Conservation (phyloP, 2,113 vertebrate species). For the Theropithecus gelada region DNA sequence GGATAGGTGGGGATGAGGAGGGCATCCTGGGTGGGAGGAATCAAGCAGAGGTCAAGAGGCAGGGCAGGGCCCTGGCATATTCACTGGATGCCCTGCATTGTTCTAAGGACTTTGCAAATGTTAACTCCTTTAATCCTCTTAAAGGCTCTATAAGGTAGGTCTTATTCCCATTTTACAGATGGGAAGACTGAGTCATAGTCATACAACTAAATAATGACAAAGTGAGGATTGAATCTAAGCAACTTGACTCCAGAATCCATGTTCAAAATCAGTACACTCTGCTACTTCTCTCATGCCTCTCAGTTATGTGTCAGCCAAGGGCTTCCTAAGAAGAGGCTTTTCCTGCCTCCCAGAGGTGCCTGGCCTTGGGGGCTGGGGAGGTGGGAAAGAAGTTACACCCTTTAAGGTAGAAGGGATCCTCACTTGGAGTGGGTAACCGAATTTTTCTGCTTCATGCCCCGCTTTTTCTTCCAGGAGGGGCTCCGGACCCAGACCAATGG, state of each 20-base stretch:
- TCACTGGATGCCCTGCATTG: neutral
- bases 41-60: neutral
- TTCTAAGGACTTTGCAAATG: neutral
- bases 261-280: neutral
- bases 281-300: neutral
- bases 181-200: neutral
- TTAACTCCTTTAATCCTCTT: neutral
- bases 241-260: neutral
- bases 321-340: neutral
- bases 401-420: neutral
- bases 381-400: neutral
- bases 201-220: neutral
- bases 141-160: neutral
- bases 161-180: constrained; percentile 29
- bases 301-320: neutral
- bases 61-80: neutral
- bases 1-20: neutral
- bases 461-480: neutral
- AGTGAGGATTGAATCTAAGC: neutral
- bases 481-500: neutral
- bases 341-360: neutral
- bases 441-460: neutral
- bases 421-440: neutral
- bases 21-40: neutral
- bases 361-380: neutral